These are phyloP conservation scores for Synergus laeviventris DNA, from an alignment of 2,888 invertebrate genomes.

Conservation along the genomic window DNA sequence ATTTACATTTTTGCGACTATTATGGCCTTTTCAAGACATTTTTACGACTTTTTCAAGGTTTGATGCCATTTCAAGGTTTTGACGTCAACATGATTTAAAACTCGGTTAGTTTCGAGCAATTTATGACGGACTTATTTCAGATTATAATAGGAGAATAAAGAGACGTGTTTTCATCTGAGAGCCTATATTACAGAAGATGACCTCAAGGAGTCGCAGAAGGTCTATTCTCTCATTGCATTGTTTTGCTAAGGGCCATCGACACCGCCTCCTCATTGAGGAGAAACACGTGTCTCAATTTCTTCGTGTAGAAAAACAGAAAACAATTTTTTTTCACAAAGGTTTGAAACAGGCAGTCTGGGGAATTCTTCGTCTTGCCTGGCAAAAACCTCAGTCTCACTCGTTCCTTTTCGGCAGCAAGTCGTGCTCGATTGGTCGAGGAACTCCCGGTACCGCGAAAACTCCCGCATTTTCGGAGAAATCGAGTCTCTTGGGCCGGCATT, in stretches of 20 bases:
- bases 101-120: not conserved
- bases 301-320: conserved; percentile 22
- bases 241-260: conserved; percentile 27
- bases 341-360: not conserved
- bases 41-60: not conserved
- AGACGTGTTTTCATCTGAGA: conserved; percentile 1
- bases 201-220: conserved; percentile 14
- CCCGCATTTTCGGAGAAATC: conserved; percentile 27
- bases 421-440: conserved; percentile 33
- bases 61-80: not conserved
- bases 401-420: conserved; percentile 21
- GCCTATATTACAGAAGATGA: conserved; percentile 4
- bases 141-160: conserved; percentile 18
- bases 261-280: not conserved
- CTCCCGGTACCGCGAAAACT: conserved; percentile 30
- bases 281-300: not conserved
- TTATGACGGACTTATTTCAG: conserved; percentile 14
- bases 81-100: not conserved
- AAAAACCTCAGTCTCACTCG: conserved; percentile 22
- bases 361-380: not conserved
- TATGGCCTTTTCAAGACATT: not conserved
- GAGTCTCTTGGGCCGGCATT: conserved; percentile 13
- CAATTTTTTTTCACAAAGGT: conserved; percentile 23
- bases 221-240: conserved; percentile 13
- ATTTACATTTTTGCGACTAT: not conserved